Evolutionary conservation across 2,113 vertebrate genomes (phyloP).

Genomic region (Oryzias javanicus): DNA sequence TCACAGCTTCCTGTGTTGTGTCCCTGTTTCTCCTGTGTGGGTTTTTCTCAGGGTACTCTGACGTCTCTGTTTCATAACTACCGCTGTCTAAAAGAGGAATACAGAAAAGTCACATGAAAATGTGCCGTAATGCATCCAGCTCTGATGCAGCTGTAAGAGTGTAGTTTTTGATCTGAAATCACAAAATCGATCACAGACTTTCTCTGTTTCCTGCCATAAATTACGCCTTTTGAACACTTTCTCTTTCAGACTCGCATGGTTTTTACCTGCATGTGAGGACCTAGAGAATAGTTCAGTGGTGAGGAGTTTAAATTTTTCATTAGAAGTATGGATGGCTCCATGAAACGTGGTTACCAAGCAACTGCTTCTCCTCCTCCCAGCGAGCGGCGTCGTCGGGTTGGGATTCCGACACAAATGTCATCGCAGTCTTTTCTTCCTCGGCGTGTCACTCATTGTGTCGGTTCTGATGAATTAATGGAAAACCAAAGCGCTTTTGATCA

Average conservation of each 20-base stretch:
- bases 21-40: too few species aligned
- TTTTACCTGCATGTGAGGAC: constrained; percentile 53
- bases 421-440: constrained; percentile 29
- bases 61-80: too few species aligned
- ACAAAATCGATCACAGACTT: too few species aligned
- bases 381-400: constrained; percentile 58
- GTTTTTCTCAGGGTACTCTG: too few species aligned
- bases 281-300: constrained; percentile 60
- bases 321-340: constrained; percentile 66
- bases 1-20: too few species aligned
- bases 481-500: constrained; percentile 29
- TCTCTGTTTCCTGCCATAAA: too few species aligned
- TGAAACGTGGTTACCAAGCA: constrained; percentile 78
- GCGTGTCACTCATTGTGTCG: constrained; percentile 29
- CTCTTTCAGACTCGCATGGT: constrained; percentile 22
- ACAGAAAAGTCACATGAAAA: too few species aligned
- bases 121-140: too few species aligned
- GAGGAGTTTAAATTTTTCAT: constrained; percentile 75
- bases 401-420: constrained; percentile 50
- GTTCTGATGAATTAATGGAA: constrained; percentile 22
- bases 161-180: too few species aligned
- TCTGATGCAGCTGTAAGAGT: too few species aligned
- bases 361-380: constrained; percentile 71
- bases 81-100: too few species aligned
- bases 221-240: too few species aligned